A percentile compares a stretch with the other conserved stretches of the same genome.
These are phyloP conservation scores for Drosophila suzukii DNA, from an alignment of 1,140 invertebrate species.

Conservation along the genomic window DNA sequence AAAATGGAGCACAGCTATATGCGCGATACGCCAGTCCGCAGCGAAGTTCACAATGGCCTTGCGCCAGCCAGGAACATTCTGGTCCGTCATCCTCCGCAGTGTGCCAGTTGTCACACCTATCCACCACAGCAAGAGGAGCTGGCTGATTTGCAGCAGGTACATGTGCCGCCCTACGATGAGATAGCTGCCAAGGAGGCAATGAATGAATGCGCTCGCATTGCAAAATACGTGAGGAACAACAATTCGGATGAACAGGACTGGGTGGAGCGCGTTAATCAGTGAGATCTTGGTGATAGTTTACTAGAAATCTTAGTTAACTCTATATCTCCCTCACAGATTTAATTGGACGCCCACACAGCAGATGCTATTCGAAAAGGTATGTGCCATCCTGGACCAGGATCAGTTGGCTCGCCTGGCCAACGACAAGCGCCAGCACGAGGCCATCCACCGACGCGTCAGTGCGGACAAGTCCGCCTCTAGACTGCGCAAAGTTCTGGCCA, in stretches of 20 bases:
- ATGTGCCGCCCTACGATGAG: constrained; percentile 87
- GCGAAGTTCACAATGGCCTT: constrained; percentile 61
- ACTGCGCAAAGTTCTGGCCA: constrained; percentile 88
- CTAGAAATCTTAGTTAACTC: too few species aligned
- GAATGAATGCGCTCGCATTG: constrained; percentile 90
- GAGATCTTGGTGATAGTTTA: constrained; percentile 28
- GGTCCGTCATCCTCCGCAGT: constrained; percentile 77
- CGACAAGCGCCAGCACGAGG: constrained; percentile 86
- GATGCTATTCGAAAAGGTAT: constrained; percentile 88
- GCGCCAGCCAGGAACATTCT: constrained; percentile 67
- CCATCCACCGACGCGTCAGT: constrained; percentile 88
- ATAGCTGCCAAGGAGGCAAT: constrained; percentile 87
- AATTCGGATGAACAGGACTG: constrained; percentile 88
- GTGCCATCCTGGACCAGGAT: constrained; percentile 90
- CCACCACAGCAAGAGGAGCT: constrained; percentile 68
- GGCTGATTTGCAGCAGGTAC: constrained; percentile 54
- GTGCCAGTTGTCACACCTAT: constrained; percentile 77
- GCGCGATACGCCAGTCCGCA: constrained; percentile 53
- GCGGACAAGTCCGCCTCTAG: constrained; percentile 90
- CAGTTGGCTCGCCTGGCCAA: constrained; percentile 88
- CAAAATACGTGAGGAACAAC: constrained; percentile 87
- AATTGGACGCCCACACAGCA: constrained; percentile 89
- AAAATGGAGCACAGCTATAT: constrained; percentile 84
- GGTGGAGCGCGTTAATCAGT: constrained; percentile 89
- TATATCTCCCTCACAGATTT: constrained; percentile 83